Conservation (phyloP, 2,113 vertebrate genomes). For the Peromyscus californicus region DNA sequence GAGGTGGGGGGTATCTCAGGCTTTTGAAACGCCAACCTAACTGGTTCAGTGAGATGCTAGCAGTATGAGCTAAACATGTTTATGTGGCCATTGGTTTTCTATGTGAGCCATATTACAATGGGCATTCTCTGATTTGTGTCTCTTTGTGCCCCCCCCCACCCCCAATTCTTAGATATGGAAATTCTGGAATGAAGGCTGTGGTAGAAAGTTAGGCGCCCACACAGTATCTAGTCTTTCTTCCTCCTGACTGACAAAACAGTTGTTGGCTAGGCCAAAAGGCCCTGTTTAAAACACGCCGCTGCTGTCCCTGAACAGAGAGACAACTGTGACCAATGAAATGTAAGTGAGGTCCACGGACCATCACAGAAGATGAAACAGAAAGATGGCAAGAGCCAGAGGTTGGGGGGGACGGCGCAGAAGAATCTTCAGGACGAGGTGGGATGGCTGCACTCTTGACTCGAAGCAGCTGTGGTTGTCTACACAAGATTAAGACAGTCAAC, state of each 20-base stretch:
- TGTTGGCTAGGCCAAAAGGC: neutral
- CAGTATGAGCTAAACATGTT: neutral
- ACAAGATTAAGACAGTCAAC: neutral
- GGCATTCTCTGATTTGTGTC: neutral
- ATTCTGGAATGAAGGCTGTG: neutral
- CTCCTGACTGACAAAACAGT: neutral
- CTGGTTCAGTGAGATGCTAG: neutral
- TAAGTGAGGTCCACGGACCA: neutral
- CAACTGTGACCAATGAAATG: neutral
- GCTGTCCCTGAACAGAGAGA: neutral
- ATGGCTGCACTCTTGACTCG: neutral
- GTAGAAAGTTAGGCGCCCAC: neutral
- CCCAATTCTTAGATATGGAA: slow-evolving; percentile 1
- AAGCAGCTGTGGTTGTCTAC: neutral
- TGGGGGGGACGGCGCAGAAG: neutral
- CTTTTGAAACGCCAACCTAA: neutral
- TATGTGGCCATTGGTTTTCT: neutral
- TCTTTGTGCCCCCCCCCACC: neutral
- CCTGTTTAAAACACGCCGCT: neutral
- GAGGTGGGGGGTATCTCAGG: neutral
- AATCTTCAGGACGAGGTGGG: neutral
- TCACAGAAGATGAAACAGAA: neutral
- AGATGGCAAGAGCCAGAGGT: neutral
- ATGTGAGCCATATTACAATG: neutral
- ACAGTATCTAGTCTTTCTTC: neutral